A percentile compares a stretch with the other conserved stretches of the same genome.
These are phyloP conservation scores for Leptopilina boulardi DNA, from an alignment of 1,140 invertebrate species.

Conservation along the genomic window DNA sequence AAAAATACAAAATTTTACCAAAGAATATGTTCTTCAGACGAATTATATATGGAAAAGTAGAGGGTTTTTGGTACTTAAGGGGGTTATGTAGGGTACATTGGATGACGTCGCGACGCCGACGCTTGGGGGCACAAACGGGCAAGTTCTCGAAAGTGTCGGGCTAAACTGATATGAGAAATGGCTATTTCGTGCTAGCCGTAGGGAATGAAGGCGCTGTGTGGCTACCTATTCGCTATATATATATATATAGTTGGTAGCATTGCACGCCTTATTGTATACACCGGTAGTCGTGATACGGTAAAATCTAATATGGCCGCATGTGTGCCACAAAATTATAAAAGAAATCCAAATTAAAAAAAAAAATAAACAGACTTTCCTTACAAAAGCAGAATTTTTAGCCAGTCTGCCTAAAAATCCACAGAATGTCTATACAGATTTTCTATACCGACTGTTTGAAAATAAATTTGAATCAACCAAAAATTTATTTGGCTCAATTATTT, in stretches of 20 bases:
- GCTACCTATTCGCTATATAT: slow-evolving; percentile 70
- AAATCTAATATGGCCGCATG: slow-evolving; percentile 43
- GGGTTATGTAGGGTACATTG: too few species aligned
- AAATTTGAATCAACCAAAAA: too few species aligned
- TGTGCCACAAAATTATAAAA: slow-evolving; percentile 50
- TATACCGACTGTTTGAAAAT: too few species aligned
- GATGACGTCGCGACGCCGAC: slow-evolving; percentile 69
- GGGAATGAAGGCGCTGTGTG: slow-evolving; percentile 64
- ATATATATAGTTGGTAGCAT: slow-evolving; percentile 63
- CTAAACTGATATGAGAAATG: slow-evolving; percentile 76
- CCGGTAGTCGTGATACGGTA: slow-evolving; percentile 57
- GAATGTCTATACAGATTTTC: too few species aligned
- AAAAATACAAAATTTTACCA: too few species aligned
- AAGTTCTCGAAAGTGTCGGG: slow-evolving; percentile 75
- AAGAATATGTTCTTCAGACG: too few species aligned
- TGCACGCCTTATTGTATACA: slow-evolving; percentile 58
- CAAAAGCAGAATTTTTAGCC: too few species aligned
- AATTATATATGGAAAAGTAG: slow-evolving; percentile 38
- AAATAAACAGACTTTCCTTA: too few species aligned
- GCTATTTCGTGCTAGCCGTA: slow-evolving; percentile 72
- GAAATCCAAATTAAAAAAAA: slow-evolving; percentile 44
- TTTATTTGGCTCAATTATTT: too few species aligned
- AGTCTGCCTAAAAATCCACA: too few species aligned
- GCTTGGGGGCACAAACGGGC: slow-evolving; percentile 60
- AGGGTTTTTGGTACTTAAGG: slow-evolving; percentile 46